Conservation (phyloP, 2,888 invertebrate species). For the Leuctra nigra region DNA sequence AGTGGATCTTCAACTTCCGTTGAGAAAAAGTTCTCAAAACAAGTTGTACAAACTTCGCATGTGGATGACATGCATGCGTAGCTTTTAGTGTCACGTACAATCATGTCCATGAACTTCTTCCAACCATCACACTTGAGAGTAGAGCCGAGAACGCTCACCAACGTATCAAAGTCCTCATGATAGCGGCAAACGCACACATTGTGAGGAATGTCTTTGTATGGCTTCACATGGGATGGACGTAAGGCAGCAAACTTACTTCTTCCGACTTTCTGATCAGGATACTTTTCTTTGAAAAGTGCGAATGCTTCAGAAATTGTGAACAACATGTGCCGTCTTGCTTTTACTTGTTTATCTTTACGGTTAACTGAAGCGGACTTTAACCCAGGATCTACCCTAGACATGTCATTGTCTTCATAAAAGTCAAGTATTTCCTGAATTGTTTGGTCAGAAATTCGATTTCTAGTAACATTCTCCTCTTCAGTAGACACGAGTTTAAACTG, state of each 20-base stretch:
- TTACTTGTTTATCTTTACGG: background rate
- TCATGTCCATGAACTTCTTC: too few species aligned
- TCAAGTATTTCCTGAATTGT: too few species aligned
- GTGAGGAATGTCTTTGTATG: slow-evolving; percentile 6
- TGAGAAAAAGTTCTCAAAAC: too few species aligned
- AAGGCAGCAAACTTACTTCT: slow-evolving; percentile 1
- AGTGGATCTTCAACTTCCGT: too few species aligned
- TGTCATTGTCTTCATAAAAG: background rate
- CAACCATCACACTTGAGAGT: too few species aligned
- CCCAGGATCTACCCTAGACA: background rate
- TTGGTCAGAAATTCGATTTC: too few species aligned
- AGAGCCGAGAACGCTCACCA: too few species aligned
- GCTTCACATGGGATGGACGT: background rate
- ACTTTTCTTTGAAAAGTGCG: background rate
- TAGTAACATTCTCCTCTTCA: too few species aligned
- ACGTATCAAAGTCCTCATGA: slow-evolving; percentile 4
- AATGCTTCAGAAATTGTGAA: background rate
- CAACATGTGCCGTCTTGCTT: background rate
- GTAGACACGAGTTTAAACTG: too few species aligned
- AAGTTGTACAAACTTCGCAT: too few species aligned
- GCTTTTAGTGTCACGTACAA: too few species aligned
- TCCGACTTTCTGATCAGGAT: background rate
- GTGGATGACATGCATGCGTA: too few species aligned
- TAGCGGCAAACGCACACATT: slow-evolving; percentile 2
- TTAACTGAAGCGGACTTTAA: background rate